phyloP scores from a whole-genome alignment of 2,113 vertebrate genomes.

The Colaptes auratus region DNA sequence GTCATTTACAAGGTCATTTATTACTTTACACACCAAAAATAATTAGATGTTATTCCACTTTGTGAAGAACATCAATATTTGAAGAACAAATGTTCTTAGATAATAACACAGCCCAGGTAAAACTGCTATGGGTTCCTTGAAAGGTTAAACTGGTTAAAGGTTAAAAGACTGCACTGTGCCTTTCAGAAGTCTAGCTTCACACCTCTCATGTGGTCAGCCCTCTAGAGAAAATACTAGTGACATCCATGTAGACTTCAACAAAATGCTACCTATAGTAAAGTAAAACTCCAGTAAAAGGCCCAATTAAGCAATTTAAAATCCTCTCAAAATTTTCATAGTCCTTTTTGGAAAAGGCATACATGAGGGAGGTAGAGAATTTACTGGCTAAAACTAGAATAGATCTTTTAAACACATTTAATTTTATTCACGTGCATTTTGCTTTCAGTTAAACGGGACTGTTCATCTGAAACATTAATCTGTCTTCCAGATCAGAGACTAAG shows the following conservation, averaged over 20 bases:
- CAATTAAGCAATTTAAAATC: not conserved
- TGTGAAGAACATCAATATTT: constrained; percentile 18
- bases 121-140: not conserved
- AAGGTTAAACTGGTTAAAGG: constrained; percentile 16
- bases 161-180: not conserved
- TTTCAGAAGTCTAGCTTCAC: not conserved
- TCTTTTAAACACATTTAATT: not conserved
- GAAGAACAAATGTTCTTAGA: constrained; percentile 19
- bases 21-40: constrained; percentile 12
- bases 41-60: constrained; percentile 29
- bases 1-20: constrained; percentile 17
- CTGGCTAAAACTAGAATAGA: not conserved
- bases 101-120: not conserved
- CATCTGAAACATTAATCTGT: not conserved
- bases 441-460: not conserved
- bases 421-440: not conserved
- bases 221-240: not conserved
- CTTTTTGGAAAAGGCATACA: not conserved
- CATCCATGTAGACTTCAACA: not conserved
- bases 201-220: not conserved
- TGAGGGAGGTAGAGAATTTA: not conserved
- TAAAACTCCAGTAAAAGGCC: not conserved
- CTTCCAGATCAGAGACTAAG: not conserved
- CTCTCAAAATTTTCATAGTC: not conserved
- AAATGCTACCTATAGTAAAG: not conserved